These are phyloP conservation scores for Leptopilina boulardi DNA, from an alignment of 1,140 invertebrate genomes.

Conservation along the genomic window DNA sequence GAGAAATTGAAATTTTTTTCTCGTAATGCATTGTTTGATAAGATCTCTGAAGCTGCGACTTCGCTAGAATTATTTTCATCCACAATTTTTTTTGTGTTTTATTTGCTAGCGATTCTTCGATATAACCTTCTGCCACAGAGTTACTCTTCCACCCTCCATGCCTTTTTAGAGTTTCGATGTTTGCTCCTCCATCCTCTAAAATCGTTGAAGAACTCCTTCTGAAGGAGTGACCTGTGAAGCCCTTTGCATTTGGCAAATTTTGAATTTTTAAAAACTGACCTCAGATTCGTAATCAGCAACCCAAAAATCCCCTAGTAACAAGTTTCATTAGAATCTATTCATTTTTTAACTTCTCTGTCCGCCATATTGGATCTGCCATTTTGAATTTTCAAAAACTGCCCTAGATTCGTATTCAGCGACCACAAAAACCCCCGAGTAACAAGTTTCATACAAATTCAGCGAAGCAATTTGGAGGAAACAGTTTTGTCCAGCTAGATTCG, in stretches of 20 bases:
- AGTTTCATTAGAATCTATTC: too few species aligned
- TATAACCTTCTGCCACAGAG: constrained; percentile 30
- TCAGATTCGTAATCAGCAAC: too few species aligned
- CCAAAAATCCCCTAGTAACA: too few species aligned
- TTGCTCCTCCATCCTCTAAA: background rate
- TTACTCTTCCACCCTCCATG: constrained; percentile 25
- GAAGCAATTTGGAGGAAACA: too few species aligned
- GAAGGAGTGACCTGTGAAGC: background rate
- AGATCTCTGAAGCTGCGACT: background rate
- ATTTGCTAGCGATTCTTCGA: background rate
- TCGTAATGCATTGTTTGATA: background rate
- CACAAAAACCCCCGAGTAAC: too few species aligned
- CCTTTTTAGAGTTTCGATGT: background rate
- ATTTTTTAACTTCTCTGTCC: too few species aligned
- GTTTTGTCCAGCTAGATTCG: too few species aligned
- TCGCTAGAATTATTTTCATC: background rate
- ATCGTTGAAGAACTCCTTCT: background rate
- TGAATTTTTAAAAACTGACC: background rate
- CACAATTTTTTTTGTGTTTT: constrained; percentile 10
- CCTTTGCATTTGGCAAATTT: background rate
- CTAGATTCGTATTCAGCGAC: too few species aligned
- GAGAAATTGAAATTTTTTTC: background rate
- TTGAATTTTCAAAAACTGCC: too few species aligned
- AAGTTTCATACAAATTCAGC: too few species aligned
- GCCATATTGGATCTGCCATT: too few species aligned